Percentiles rank a stretch among this genome's conserved stretches.
phyloP scores from a whole-genome alignment of 1,140 invertebrate species.

The Plectrocnemia conspersa region DNA sequence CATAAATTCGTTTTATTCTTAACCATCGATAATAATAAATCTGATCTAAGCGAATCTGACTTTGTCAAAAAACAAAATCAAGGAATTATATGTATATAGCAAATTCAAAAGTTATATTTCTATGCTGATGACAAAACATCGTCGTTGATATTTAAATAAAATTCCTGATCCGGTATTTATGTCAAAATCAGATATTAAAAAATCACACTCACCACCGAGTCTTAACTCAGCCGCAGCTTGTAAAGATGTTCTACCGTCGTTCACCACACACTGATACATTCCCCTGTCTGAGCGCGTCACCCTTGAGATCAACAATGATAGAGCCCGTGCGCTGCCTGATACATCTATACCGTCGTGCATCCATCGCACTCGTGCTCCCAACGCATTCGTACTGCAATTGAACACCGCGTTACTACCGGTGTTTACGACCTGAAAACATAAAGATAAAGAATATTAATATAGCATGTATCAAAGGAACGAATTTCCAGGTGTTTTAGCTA shows the following conservation, averaged over 20 bases:
- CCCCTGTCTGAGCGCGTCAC: conserved; percentile 70
- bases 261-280: conserved; percentile 80
- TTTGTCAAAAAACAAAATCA: no score
- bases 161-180: no score
- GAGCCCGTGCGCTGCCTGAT: conserved; percentile 48
- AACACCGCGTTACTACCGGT: conserved; percentile 47
- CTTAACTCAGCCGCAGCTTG: conserved; percentile 69
- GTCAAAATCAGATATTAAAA: no score
- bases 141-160: no score
- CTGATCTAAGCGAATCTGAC: no score
- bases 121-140: no score
- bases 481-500: no score
- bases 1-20: no score
- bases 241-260: conserved; percentile 63
- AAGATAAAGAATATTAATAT: conserved; percentile 11
- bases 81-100: no score
- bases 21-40: no score
- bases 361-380: conserved; percentile 68
- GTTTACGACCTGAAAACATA: conserved; percentile 45
- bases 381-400: conserved; percentile 64
- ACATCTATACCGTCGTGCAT: conserved; percentile 66
- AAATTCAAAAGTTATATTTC: no score
- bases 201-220: conserved; percentile 60
- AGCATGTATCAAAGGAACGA: no score
- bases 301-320: conserved; percentile 58